Percentiles rank a stretch among this genome's conserved stretches.
These are phyloP conservation scores for Neogobius melanostomus DNA, from an alignment of 2,113 vertebrate genomes.

Conservation along the genomic window DNA sequence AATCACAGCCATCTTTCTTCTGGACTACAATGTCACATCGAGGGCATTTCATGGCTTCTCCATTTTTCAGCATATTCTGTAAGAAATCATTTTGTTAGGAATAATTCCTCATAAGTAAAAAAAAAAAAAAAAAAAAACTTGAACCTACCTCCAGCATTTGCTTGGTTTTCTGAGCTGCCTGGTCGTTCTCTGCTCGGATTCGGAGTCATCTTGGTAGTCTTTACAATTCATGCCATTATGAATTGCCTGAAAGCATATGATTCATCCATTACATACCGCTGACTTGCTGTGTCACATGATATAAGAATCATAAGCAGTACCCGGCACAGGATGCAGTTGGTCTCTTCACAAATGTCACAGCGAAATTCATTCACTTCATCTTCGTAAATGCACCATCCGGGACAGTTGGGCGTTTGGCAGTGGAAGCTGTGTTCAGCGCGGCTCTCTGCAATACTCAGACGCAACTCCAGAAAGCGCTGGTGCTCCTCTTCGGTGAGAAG, in stretches of 20 bases:
- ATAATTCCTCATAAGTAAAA: background rate
- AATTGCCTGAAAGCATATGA: constrained; percentile 76
- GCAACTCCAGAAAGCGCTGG: constrained; percentile 80
- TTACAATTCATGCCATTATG: constrained; percentile 85
- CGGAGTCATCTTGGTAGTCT: constrained; percentile 87
- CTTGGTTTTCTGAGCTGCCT: constrained; percentile 80
- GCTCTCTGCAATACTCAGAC: constrained; percentile 84
- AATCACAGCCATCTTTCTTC: constrained; percentile 84
- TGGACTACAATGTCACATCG: constrained; percentile 78
- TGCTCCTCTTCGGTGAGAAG: constrained; percentile 81
- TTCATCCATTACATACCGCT: background rate
- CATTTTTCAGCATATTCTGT: constrained; percentile 69
- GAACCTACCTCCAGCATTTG: constrained; percentile 79
- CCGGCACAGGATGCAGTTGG: constrained; percentile 76
- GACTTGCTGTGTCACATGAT: background rate
- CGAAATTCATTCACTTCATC: constrained; percentile 85
- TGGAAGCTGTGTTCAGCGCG: constrained; percentile 86
- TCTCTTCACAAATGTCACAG: constrained; percentile 80
- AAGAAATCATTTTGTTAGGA: background rate
- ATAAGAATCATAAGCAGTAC: constrained; percentile 29
- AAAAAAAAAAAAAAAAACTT: background rate
- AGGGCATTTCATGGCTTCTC: constrained; percentile 81
- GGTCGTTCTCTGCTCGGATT: constrained; percentile 79
- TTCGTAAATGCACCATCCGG: constrained; percentile 89
- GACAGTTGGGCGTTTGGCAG: constrained; percentile 86